Conservation (phyloP, 2,113 vertebrate species). For the Lampris incognitus region DNA sequence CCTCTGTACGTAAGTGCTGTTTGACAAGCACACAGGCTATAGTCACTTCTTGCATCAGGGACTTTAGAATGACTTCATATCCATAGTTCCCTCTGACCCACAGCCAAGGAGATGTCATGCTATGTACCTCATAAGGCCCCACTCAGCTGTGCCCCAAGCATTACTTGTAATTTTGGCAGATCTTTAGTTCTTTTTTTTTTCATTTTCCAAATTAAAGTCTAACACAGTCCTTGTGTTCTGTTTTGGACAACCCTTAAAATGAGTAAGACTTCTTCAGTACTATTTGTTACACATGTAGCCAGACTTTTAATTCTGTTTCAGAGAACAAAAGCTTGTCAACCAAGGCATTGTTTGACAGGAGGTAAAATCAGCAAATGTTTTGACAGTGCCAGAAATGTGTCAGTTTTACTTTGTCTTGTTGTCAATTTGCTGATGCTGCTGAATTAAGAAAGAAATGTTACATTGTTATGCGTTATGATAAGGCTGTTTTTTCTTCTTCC, state of each 20-base stretch:
- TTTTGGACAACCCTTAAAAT: too few relatives aligned
- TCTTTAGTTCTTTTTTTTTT: background rate
- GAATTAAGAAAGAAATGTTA: conserved; percentile 15
- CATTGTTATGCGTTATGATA: conserved; percentile 12
- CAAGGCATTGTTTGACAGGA: conserved; percentile 7
- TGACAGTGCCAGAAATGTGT: background rate
- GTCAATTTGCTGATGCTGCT: conserved; percentile 1
- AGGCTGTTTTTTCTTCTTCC: background rate
- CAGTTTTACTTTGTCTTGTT: conserved; percentile 7
- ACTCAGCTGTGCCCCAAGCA: background rate
- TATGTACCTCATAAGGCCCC: background rate
- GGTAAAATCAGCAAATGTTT: background rate
- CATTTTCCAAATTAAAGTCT: background rate
- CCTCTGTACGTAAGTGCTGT: background rate
- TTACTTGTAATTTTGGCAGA: background rate
- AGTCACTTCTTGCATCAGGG: conserved; percentile 10
- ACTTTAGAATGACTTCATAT: background rate
- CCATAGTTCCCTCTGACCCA: background rate
- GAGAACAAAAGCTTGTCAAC: conserved; percentile 19
- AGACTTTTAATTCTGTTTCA: background rate
- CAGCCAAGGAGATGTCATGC: background rate
- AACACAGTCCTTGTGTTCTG: too few relatives aligned
- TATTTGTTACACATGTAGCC: background rate
- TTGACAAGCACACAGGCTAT: background rate
- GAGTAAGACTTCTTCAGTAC: too few relatives aligned